Base-by-base conservation (phyloP, 1,140 invertebrate species). In the Pseudoatta argentina region DNA sequence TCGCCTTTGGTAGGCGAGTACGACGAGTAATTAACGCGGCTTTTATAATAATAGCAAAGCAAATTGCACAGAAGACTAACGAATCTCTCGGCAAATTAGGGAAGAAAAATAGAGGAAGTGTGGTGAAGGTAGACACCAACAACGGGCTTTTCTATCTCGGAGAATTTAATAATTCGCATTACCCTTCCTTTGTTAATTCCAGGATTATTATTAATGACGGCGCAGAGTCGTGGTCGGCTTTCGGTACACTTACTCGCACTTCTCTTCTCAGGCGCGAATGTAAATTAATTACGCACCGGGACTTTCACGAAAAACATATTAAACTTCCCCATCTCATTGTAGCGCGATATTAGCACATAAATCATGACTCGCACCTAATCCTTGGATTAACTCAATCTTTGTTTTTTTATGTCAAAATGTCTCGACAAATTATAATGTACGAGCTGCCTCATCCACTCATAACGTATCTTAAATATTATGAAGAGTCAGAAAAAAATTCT, bases 141-240 rank as follows among this genome's bases (percentile, higher is more conserved):
- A 88, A 71, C 64, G 82, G 77, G 87, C 89, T 91, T 91, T 92
- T 91, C 90, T 91, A 91, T 88, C 92, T 91, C 89, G 85, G 76
- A 85, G 91, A 85, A 92, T 92, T 92, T 91, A 92, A 92, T 92
- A 89, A 91, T 91, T 91, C 75, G 64, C 83, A 90, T 85, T 61
- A 82, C 72, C 71, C 81, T 86, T 86, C 86, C 91, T 91, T 92
- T 93, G 92, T 92, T 92, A 90, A 92, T 86, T 86, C 85, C 64
- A 72, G 87, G 92, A 92, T 92, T 92, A 92, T 92, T 92, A 92
- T 92, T 92, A 92, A 93, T 91, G 92, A 92, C 92, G 86, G 82
- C 87, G 88, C 86, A 81, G 86, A 86, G 78, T 77, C 85, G 91
- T 10, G 88, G 86, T 86, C 85, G 86, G 86, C 61, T 81, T 83